Base-by-base conservation (phyloP, 2,888 invertebrate species). In the Tachystola acroxantha region DNA sequence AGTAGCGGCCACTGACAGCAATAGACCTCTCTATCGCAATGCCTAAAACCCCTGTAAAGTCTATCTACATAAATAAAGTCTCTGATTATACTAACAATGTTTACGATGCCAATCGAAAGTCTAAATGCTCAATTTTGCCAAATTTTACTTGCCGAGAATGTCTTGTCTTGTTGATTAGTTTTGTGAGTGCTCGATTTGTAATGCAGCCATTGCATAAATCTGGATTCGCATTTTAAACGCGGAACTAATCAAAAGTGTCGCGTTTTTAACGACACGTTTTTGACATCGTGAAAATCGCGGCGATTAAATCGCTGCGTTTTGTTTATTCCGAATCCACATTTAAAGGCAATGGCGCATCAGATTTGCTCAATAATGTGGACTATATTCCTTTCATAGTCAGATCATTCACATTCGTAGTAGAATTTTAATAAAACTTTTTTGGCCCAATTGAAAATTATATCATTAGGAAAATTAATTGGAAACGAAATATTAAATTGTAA, bases 101-200 rank as follows among this genome's bases (percentile, higher is more conserved):
- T 63, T 73, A 72, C 70, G 69, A 80, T 74, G 79, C 82, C 80
- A 82, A 82, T 78, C 64, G 66, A 77, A 75, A 71, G 78, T 79
- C 74, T 76, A 72, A 74, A 85, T 86, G 86, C 86, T 86, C 86
- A 86, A 86, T 85, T 79, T 85, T 85, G 86, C 86, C 86, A 86
- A 86, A 86, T 81, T 82, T 76, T 73, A 82, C 84, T 85, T 85
- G 85, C 85, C 85, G 75, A 65, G 50, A 74, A 68, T 57, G 70
- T 78, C 73, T 80, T 79, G 79, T 81, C 79, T 71, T 64, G 62
- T 70, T 54, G 53, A n/a, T n/a, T n/a, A n/a, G n/a, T n/a, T 76
- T 73, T 57, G 61, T 71, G 64, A 57, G 61, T 61, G 53, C 54
- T 50, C 59, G 45, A 56, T 58, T 53, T 49, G 37, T 56, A 54